Evolutionary conservation across 2,888 invertebrate genomes (phyloP).

Genomic region (Leucophora obtusa): DNA sequence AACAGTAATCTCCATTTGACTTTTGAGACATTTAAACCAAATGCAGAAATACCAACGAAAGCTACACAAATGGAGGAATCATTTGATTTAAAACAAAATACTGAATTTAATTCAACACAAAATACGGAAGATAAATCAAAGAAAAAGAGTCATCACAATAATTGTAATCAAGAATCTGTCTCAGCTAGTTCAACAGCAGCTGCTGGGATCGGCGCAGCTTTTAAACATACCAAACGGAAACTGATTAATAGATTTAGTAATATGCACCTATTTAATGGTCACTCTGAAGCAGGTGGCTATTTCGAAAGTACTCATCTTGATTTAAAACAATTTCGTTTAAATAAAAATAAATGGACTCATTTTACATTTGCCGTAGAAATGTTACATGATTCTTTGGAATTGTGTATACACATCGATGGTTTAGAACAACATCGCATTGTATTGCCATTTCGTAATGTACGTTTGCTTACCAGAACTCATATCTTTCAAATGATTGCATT

Average conservation of each 20-base stretch:
- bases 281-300: constrained; percentile 67
- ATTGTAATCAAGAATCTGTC: constrained; percentile 20
- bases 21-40: constrained; percentile 75
- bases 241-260: constrained; percentile 75
- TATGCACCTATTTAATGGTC: constrained; percentile 75
- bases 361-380: constrained; percentile 73
- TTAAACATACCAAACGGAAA: constrained; percentile 75
- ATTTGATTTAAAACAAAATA: constrained; percentile 39
- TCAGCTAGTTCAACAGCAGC: background rate
- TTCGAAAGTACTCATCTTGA: constrained; percentile 72
- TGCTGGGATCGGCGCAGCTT: constrained; percentile 62
- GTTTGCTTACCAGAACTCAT: constrained; percentile 69
- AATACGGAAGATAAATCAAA: constrained; percentile 40
- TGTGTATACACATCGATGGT: constrained; percentile 74
- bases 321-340: constrained; percentile 72
- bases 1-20: constrained; percentile 73
- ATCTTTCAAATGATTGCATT: constrained; percentile 74
- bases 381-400: constrained; percentile 70
- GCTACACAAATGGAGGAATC: constrained; percentile 54
- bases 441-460: constrained; percentile 74
- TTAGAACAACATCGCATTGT: constrained; percentile 72
- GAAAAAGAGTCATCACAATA: constrained; percentile 47
- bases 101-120: constrained; percentile 27
- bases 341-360: constrained; percentile 76
- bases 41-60: constrained; percentile 69